A percentile compares a stretch with the other conserved stretches of the same genome.
Conservation (phyloP, 2,888 invertebrate species). For the Cryptus viduatorius region DNA sequence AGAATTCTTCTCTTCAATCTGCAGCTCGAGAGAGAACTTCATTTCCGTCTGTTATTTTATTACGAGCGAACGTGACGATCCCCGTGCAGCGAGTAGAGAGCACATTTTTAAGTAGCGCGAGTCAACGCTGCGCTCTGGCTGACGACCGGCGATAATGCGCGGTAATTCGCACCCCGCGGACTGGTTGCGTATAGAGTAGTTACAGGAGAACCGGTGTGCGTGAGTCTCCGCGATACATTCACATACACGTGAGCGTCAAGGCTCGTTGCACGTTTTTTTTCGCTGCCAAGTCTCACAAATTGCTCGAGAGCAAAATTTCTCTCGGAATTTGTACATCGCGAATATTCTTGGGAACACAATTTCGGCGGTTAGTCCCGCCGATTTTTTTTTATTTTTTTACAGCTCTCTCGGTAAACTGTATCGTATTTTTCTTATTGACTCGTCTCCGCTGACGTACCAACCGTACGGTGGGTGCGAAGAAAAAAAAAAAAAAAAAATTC, state of each 20-base stretch:
- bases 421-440: slow-evolving; percentile 38
- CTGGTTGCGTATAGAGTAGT: slow-evolving; percentile 71
- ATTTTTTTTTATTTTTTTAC: slow-evolving; percentile 18
- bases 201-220: not conserved
- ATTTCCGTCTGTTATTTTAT: slow-evolving; percentile 31
- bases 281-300: not conserved
- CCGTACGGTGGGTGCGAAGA: not conserved
- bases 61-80: slow-evolving; percentile 14
- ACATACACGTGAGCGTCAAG: not conserved
- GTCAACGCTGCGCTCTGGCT: slow-evolving; percentile 67
- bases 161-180: slow-evolving; percentile 80
- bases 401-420: slow-evolving; percentile 11
- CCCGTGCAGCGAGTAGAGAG: slow-evolving; percentile 27
- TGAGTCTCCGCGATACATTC: slow-evolving; percentile 23
- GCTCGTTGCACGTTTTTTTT: not conserved
- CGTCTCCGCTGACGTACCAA: not conserved
- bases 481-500: slow-evolving; percentile 18
- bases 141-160: slow-evolving; percentile 80
- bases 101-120: slow-evolving; percentile 69
- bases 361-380: not conserved
- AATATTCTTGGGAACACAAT: slow-evolving; percentile 11
- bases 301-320: slow-evolving; percentile 16
- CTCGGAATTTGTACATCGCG: not conserved
- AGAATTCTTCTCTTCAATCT: slow-evolving; percentile 4
- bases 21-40: not conserved